Evolutionary conservation across 2,888 invertebrate species (phyloP), one percentile per base, ranked within the genome.

Genomic region (Drosophila sordidula): DNA sequence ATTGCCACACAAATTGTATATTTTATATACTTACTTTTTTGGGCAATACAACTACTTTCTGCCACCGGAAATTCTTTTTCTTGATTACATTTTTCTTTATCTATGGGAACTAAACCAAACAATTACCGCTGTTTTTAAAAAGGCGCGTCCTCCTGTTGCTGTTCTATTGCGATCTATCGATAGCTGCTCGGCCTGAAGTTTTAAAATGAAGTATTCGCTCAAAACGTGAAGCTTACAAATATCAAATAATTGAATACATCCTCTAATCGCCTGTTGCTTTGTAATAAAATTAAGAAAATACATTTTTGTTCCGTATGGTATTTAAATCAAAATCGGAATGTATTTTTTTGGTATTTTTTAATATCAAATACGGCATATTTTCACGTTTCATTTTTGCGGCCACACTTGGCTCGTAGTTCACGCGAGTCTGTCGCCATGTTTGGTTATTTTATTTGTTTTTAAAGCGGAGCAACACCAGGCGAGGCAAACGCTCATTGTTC

Each of bases 371-470:
- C 11, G 4, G 14, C 25, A 38, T 54, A 44, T 72, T 56, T 55
- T 49, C 12, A n/a, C 29, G 25, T 25, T 64, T 32, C 18, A 6
- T 47, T 0, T 3, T 39, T n/a, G 45, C 42, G 58, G 58, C 26
- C 75, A 70, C 65, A 58, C 59, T 68, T n/a, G 39, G 32, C 44
- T 71, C 34, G 64, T 78, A 78, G 75, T 76, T 78, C 78, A 73
- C 70, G 74, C 75, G 78, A 78, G 70, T 51, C 70, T 75, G 76
- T 75, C 76, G 76, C 76, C 76, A 77, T 77, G 76, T 77, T 77
- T 78, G 75, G 79, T 77, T 77, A 77, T 78, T 77, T 77, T 77
- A 75, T 77, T 78, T 76, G 76, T 76, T 76, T 76, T 76, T 78
- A 54, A 78, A 66, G 65, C 75, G 67, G 75, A 74, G 49, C 59